Conservation (phyloP, 2,888 invertebrate genomes). For the Heliconius cydno region DNA sequence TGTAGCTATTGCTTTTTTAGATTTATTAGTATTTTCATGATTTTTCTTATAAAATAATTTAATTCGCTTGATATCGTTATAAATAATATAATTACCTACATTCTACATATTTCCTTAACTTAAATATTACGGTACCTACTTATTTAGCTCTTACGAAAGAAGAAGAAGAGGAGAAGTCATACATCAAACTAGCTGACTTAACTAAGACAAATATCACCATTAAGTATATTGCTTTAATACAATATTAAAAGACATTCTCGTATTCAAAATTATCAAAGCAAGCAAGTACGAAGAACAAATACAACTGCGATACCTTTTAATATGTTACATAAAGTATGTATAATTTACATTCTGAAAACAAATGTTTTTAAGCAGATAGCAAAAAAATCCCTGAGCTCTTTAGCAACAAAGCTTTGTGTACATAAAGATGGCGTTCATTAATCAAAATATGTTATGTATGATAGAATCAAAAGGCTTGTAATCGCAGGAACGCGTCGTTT, state of each 20-base stretch:
- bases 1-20: background rate
- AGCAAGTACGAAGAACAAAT: background rate
- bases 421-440: constrained; percentile 65
- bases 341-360: constrained; percentile 32
- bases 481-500: constrained; percentile 72
- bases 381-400: constrained; percentile 38
- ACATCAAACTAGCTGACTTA: background rate
- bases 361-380: constrained; percentile 38
- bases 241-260: background rate
- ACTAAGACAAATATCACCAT: background rate
- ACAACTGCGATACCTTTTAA: constrained; percentile 5
- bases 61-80: background rate
- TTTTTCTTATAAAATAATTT: background rate
- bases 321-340: constrained; percentile 24
- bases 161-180: background rate
- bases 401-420: constrained; percentile 47
- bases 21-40: background rate
- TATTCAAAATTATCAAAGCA: background rate
- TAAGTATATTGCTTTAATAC: background rate
- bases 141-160: background rate
- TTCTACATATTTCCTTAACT: background rate
- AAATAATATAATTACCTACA: background rate
- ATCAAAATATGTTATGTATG: constrained; percentile 80
- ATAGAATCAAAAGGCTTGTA: constrained; percentile 75
- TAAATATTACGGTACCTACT: background rate